Evolutionary conservation across 1,140 invertebrate species (phyloP), one percentile per base, ranked within the genome.

Genomic region (Trialeurodes vaporariorum): DNA sequence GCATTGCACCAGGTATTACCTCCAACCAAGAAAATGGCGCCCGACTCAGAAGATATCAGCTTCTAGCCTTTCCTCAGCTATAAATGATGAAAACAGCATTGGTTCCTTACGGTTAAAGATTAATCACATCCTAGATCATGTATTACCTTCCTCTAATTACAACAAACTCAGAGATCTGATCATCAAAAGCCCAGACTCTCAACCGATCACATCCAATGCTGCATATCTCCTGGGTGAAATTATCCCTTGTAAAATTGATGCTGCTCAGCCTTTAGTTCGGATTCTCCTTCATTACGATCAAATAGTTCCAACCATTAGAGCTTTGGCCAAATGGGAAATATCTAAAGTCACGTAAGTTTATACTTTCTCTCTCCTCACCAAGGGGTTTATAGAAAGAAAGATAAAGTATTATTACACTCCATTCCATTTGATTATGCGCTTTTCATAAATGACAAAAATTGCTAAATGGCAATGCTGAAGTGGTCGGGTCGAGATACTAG

Each of bases 51-150:
- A 63, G 49, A 40, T 25, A 13, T 34, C 67, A 27, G 62, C n/a
- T 5, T 63, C 61, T 1, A 25, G 34, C 13, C 59, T 65, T 17
- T 65, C 67, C 1, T 64, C 67, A 25, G 67, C 63, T 2, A 24
- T 68, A n/a, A 62, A 49, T 23, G 67, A 59, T 60, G 70, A 67
- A 67, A 49, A 70, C 34, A 25, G 65, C 59, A 83, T 93, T 63
- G 92, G 92, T 67, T 91, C 91, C 5, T 77, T 96, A 67, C 83
- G 93, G 60, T 81, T 96, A 34, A 88, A 91, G 74, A 85, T 95
- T 69, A 87, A 92, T 75, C 94, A 94, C 78, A 92, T 88, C 5
- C 87, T 90, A 22, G 92, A 94, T 81, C 86, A 92, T 79, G 91
- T 95, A 34, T 92, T 96, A 77, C 85, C 88, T 27, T 84, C 88